These are phyloP conservation scores for Araneus ventricosus DNA, from an alignment of 1,140 invertebrate genomes.

Conservation along the genomic window DNA sequence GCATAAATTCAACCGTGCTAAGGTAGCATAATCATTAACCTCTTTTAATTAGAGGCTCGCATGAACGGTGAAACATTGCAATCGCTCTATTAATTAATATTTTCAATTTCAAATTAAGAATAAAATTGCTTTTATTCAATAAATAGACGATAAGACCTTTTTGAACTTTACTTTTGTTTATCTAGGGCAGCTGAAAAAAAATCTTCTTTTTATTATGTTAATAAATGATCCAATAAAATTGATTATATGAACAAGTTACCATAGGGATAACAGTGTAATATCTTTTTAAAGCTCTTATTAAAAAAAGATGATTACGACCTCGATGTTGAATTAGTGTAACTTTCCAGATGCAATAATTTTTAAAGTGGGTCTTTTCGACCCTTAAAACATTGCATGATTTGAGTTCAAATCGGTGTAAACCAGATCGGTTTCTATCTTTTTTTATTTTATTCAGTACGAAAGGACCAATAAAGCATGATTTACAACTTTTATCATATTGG, in stretches of 20 bases:
- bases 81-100: conserved; percentile 81
- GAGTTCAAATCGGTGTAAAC: conserved; percentile 87
- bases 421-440: conserved; percentile 88
- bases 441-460: conserved; percentile 85
- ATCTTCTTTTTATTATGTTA: conserved; percentile 78
- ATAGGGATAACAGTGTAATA: conserved; percentile 88
- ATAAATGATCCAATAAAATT: conserved; percentile 79
- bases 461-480: conserved; percentile 82
- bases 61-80: conserved; percentile 84
- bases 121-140: conserved; percentile 85
- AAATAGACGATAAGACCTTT: conserved; percentile 84
- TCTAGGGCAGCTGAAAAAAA: conserved; percentile 81
- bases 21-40: conserved; percentile 87
- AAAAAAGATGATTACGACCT: too few relatives aligned
- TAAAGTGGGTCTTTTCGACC: conserved; percentile 87
- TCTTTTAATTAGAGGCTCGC: conserved; percentile 85
- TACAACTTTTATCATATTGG: too few relatives aligned
- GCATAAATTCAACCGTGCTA: conserved; percentile 85
- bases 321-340: conserved; percentile 88
- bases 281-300: conserved; percentile 84
- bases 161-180: conserved; percentile 83
- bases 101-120: conserved; percentile 83
- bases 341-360: conserved; percentile 83
- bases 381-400: conserved; percentile 89
- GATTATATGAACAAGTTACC: conserved; percentile 84